phyloP scores from a whole-genome alignment of 1,140 invertebrate genomes.

The Macrocentrus cingulum region DNA sequence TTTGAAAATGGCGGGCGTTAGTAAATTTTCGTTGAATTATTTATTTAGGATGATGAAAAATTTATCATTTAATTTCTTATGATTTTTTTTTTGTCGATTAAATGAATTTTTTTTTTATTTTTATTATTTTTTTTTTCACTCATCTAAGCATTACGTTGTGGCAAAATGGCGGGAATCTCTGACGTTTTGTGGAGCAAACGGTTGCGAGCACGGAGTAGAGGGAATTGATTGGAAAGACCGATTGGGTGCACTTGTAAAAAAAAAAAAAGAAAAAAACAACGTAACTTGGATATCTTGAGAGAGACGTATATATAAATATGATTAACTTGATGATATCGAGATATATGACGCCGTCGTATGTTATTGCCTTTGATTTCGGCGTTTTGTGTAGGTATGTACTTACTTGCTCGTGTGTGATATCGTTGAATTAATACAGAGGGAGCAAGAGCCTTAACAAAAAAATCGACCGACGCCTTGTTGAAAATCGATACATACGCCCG shows the following conservation, averaged over 20 bases:
- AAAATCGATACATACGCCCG: constrained; percentile 19
- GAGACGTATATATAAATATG: too few relatives aligned
- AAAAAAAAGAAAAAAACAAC: background rate
- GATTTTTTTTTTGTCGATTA: too few relatives aligned
- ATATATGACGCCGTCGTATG: background rate
- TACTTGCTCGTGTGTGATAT: constrained; percentile 4
- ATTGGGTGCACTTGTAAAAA: background rate
- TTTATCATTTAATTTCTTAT: background rate
- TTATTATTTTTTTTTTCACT: background rate
- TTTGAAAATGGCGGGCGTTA: constrained; percentile 18
- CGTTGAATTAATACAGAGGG: background rate
- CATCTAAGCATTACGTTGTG: constrained; percentile 5
- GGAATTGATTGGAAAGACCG: background rate
- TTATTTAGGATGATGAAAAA: too few relatives aligned
- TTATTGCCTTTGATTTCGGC: too few relatives aligned
- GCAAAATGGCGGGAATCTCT: constrained; percentile 23
- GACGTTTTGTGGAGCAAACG: constrained; percentile 9
- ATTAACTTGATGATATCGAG: background rate
- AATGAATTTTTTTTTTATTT: too few relatives aligned
- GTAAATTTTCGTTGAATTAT: background rate
- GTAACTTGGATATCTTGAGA: background rate
- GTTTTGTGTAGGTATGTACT: background rate
- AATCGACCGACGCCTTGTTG: constrained; percentile 20
- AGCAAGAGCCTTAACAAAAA: constrained; percentile 7
- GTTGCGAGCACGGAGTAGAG: background rate